Conservation (phyloP, 2,797 vertebrate species). For the Phylloscopus collybita region DNA sequence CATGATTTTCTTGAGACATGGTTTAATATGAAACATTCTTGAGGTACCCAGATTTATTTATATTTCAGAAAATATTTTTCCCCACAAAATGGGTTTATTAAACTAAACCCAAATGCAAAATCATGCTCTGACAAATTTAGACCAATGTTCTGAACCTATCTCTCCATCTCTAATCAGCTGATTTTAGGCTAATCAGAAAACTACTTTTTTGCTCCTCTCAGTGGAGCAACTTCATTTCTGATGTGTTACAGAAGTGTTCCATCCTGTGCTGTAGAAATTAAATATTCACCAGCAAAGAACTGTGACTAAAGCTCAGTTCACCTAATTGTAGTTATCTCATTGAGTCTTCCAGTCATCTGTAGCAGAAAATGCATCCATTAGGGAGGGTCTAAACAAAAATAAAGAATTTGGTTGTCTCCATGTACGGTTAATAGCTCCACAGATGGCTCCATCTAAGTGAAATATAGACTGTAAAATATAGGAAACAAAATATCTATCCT, state of each 20-base stretch:
- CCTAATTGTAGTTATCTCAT: not conserved
- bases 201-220: not conserved
- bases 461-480: not conserved
- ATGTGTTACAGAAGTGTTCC: not conserved
- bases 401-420: not conserved
- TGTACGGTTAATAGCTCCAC: not conserved
- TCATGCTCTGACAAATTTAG: not conserved
- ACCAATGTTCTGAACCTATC: not conserved
- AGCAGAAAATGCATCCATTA: not conserved
- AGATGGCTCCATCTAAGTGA: not conserved
- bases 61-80: not conserved
- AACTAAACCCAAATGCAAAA: not conserved
- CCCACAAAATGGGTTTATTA: not conserved
- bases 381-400: not conserved
- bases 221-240: not conserved
- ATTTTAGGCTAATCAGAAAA: not conserved
- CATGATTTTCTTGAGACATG: not conserved
- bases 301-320: not conserved
- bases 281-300: not conserved
- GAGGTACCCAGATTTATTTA: not conserved
- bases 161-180: not conserved
- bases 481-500: not conserved
- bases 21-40: not conserved
- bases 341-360: not conserved
- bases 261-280: not conserved